These are phyloP conservation scores for Gobiocypris rarus DNA, from an alignment of 2,113 vertebrate genomes.

Conservation along the genomic window DNA sequence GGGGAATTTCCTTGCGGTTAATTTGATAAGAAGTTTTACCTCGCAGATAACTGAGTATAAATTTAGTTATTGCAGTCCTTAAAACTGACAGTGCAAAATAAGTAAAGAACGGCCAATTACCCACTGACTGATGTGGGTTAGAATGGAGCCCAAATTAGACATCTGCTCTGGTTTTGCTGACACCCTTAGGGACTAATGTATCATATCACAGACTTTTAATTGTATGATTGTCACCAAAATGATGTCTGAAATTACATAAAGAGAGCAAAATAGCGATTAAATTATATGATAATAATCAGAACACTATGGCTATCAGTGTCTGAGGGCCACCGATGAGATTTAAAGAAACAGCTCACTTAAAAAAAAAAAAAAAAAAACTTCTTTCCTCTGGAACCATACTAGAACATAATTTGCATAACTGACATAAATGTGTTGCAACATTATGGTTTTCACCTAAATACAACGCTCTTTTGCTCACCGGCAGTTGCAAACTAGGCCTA, in stretches of 20 bases:
- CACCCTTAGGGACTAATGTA: conserved; percentile 28
- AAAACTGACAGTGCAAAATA: conserved; percentile 13
- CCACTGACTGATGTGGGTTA: conserved; percentile 54
- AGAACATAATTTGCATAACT: no score
- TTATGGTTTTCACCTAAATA: no score
- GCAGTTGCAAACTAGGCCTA: no score
- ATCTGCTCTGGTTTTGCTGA: conserved; percentile 48
- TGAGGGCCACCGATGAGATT: conserved; percentile 24
- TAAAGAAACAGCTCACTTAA: not conserved
- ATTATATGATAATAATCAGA: conserved; percentile 5
- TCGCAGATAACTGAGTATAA: not conserved
- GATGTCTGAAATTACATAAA: conserved; percentile 18
- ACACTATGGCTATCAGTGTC: not conserved
- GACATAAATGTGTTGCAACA: no score
- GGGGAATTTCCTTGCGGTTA: not conserved
- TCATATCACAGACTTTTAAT: conserved; percentile 35
- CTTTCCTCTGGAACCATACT: no score
- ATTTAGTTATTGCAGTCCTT: not conserved
- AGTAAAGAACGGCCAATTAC: not conserved
- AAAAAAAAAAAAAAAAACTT: no score
- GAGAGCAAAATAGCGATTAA: conserved; percentile 31
- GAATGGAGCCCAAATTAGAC: conserved; percentile 51
- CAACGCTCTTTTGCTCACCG: no score
- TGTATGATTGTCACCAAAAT: conserved; percentile 33
- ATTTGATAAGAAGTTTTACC: not conserved